These are phyloP conservation scores for Copsychus sechellarum DNA, from an alignment of 2,113 vertebrate genomes.

Conservation along the genomic window DNA sequence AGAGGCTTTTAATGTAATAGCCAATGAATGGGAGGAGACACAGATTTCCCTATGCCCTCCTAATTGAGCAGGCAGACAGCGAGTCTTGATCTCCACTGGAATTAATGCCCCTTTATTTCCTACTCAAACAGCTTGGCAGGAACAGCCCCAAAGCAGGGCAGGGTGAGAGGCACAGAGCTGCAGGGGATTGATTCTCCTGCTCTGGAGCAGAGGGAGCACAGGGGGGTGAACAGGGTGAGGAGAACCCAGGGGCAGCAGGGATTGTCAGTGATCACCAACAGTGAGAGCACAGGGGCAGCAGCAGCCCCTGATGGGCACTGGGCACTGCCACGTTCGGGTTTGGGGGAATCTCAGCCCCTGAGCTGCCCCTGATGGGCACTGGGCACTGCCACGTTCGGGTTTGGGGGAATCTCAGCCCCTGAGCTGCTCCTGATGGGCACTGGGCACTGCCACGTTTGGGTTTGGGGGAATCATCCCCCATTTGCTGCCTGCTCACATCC, in stretches of 20 bases:
- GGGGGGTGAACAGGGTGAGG: too few relatives aligned
- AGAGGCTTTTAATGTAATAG: conserved; percentile 16
- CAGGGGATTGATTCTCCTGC: accelerated
- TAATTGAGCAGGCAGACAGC: conserved; percentile 51
- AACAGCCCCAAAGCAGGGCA: not conserved
- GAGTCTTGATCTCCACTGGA: conserved; percentile 6
- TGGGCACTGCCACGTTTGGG: accelerated
- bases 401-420: too few relatives aligned
- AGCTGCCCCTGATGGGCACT: too few relatives aligned
- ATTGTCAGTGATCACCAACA: not conserved
- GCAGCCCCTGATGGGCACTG: too few relatives aligned
- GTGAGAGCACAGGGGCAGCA: too few relatives aligned
- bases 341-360: too few relatives aligned
- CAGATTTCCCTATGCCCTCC: not conserved
- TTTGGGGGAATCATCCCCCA: accelerated
- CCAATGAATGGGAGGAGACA: not conserved
- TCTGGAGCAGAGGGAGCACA: not conserved
- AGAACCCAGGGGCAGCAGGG: accelerated
- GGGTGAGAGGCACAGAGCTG: not conserved
- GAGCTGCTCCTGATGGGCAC: not conserved
- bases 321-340: too few relatives aligned
- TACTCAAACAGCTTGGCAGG: not conserved
- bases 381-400: too few relatives aligned
- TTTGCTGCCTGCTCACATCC: not conserved
- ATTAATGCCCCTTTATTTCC: not conserved